Conservation (phyloP, 1,140 invertebrate genomes). For the Penaeus indicus region DNA sequence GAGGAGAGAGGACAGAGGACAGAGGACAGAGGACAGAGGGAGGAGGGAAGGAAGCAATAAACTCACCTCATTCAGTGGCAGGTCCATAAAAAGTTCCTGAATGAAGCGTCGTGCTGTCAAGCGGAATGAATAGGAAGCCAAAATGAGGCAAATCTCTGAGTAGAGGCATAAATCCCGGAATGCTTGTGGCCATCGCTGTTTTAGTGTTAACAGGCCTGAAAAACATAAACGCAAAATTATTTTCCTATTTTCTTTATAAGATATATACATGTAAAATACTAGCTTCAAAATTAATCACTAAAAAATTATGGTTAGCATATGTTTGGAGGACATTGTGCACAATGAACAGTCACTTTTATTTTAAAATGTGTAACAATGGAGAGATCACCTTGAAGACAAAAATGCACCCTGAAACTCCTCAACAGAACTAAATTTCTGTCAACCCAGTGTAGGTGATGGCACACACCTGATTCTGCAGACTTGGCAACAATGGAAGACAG, state of each 20-base stretch:
- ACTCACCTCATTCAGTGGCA: slow-evolving; percentile 79
- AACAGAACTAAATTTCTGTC: too few species aligned
- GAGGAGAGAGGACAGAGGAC: too few species aligned
- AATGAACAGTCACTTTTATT: too few species aligned
- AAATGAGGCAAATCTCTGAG: slow-evolving; percentile 87
- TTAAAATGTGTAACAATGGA: too few species aligned
- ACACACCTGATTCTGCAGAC: slow-evolving; percentile 73
- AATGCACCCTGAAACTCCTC: too few species aligned
- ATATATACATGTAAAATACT: background rate
- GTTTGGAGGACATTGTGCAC: too few species aligned
- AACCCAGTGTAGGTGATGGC: too few species aligned
- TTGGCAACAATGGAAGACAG: slow-evolving; percentile 74
- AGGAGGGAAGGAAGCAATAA: background rate
- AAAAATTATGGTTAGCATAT: too few species aligned
- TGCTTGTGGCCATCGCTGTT: slow-evolving; percentile 79
- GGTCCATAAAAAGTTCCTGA: slow-evolving; percentile 94
- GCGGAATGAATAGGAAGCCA: slow-evolving; percentile 85
- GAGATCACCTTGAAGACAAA: too few species aligned
- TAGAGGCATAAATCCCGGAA: slow-evolving; percentile 94
- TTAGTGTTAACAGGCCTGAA: slow-evolving; percentile 76
- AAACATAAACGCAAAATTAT: slow-evolving; percentile 44
- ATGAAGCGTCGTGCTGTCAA: slow-evolving; percentile 87
- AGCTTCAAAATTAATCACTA: too few species aligned
- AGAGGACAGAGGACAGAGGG: too few species aligned
- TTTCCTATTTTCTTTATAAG: too few species aligned